phyloP scores from a whole-genome alignment of 2,113 vertebrate genomes.

The Engystomops pustulosus region DNA sequence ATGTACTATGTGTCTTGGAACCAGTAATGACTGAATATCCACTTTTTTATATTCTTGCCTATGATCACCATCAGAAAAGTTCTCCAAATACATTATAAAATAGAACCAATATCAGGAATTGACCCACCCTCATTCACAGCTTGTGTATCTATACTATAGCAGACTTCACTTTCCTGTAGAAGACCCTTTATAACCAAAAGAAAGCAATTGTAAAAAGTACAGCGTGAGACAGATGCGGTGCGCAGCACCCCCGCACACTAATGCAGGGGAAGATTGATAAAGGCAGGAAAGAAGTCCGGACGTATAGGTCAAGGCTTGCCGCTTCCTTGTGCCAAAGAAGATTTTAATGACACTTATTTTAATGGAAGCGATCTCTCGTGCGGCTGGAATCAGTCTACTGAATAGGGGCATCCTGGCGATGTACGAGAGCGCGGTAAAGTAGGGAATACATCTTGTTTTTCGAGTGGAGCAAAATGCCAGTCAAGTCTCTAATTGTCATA shows the following conservation, averaged over 20 bases:
- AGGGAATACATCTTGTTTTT: constrained; percentile 48
- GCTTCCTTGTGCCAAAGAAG: constrained; percentile 41
- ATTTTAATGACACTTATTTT: constrained; percentile 44
- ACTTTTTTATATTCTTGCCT: too few relatives aligned
- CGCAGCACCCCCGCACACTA: constrained; percentile 14
- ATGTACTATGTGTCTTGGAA: too few relatives aligned
- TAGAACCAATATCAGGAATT: too few relatives aligned
- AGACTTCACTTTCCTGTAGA: neutral
- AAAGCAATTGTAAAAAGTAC: neutral
- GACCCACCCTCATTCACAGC: too few relatives aligned
- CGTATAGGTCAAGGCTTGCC: constrained; percentile 29
- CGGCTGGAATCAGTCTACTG: constrained; percentile 17
- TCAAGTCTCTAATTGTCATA: constrained; percentile 53
- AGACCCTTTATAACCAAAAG: neutral
- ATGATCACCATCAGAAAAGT: too few relatives aligned
- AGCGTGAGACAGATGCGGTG: neutral
- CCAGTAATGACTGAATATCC: too few relatives aligned
- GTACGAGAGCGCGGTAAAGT: neutral
- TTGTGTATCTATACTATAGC: neutral
- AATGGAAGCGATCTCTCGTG: constrained; percentile 36
- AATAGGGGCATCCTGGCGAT: neutral
- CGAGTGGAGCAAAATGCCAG: constrained; percentile 47
- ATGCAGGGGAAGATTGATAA: constrained; percentile 5
- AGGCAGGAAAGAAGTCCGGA: constrained; percentile 11
- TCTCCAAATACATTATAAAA: too few relatives aligned